These are phyloP conservation scores for Drosophila anceps DNA, from an alignment of 2,888 invertebrate species.

Conservation along the genomic window DNA sequence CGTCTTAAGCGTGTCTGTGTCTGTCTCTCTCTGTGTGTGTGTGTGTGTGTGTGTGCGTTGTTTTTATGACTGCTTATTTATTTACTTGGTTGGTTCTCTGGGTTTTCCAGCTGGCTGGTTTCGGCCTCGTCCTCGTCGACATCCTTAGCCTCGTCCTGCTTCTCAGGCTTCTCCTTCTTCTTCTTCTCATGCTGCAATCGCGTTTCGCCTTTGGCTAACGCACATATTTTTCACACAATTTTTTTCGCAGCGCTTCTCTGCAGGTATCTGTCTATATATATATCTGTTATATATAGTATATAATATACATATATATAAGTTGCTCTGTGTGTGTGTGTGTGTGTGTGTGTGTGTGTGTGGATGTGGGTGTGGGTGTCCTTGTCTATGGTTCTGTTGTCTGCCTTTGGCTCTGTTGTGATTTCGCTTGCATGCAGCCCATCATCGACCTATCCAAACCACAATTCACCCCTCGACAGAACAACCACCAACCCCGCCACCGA, in stretches of 20 bases:
- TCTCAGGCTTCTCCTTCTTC: slow-evolving; percentile 15
- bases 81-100: slow-evolving; percentile 74
- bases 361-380: slow-evolving; percentile 25
- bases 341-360: slow-evolving; percentile 23
- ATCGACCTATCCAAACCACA: slow-evolving; percentile 15
- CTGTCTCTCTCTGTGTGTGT: background rate
- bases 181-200: slow-evolving; percentile 36
- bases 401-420: slow-evolving; percentile 57
- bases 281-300: background rate
- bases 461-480: background rate
- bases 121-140: slow-evolving; percentile 37
- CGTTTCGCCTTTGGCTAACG: slow-evolving; percentile 64
- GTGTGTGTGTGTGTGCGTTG: slow-evolving; percentile 31
- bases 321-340: background rate
- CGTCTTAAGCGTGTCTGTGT: slow-evolving; percentile 1
- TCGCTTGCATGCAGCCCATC: slow-evolving; percentile 28
- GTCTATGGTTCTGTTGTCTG: slow-evolving; percentile 25
- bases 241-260: slow-evolving; percentile 41
- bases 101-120: slow-evolving; percentile 77
- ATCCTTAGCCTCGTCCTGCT: slow-evolving; percentile 17
- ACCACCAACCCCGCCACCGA: background rate
- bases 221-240: slow-evolving; percentile 71
- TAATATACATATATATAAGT: background rate
- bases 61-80: slow-evolving; percentile 80
- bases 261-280: slow-evolving; percentile 26